Conservation (phyloP, 2,113 vertebrate genomes). For the Callopanchax toddi region DNA sequence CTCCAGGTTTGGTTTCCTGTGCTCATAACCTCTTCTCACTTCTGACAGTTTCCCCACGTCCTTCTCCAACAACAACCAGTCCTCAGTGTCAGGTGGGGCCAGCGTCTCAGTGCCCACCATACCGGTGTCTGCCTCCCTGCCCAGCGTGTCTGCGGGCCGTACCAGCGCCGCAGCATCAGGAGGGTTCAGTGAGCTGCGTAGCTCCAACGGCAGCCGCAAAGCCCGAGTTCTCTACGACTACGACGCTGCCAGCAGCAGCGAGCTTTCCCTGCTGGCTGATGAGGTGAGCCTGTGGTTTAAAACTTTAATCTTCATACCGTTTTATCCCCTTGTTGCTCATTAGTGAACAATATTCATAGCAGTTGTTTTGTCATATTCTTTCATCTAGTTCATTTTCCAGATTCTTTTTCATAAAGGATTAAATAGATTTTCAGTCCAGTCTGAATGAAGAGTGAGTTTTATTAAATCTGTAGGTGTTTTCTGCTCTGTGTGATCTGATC, state of each 20-base stretch:
- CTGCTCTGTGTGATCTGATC: background rate
- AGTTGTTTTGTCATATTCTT: too few relatives aligned
- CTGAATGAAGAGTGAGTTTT: too few relatives aligned
- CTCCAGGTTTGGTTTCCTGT: too few relatives aligned
- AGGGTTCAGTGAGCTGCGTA: constrained; percentile 86
- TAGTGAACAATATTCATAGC: too few relatives aligned
- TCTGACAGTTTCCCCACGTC: constrained; percentile 89
- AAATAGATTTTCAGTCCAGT: too few relatives aligned
- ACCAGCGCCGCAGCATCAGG: constrained; percentile 74
- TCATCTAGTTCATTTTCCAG: too few relatives aligned
- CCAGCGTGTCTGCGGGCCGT: constrained; percentile 78
- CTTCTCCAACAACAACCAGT: constrained; percentile 96
- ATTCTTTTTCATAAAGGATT: too few relatives aligned
- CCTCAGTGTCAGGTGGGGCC: constrained; percentile 78
- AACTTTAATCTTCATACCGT: too few relatives aligned
- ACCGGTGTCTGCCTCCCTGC: constrained; percentile 82
- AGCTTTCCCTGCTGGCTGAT: constrained; percentile 95
- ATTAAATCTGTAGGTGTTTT: too few relatives aligned
- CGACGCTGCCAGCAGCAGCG: constrained; percentile 94
- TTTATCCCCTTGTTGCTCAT: too few relatives aligned
- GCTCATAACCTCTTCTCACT: background rate
- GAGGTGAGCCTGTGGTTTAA: constrained; percentile 89
- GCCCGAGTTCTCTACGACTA: constrained; percentile 97
- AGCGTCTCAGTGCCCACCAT: constrained; percentile 83
- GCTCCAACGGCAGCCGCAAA: constrained; percentile 88